Base-by-base conservation (phyloP, 2,113 vertebrate genomes). In the Etheostoma cragini region DNA sequence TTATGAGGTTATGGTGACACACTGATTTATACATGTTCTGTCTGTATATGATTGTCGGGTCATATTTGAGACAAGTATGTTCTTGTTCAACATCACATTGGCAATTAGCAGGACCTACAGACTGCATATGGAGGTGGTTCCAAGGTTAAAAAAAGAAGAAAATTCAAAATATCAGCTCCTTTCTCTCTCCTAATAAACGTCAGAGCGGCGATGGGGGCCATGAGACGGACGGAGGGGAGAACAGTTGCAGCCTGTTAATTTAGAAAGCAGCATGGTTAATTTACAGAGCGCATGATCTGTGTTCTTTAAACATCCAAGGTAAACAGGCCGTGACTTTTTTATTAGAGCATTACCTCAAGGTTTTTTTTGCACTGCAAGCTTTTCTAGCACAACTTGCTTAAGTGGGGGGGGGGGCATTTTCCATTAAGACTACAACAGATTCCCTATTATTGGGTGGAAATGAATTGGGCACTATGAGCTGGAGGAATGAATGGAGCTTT, bases 401-500 rank as follows among this genome's bases (percentile, higher is more conserved):
- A 72, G n/a, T 13, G 56, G 45, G 13, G 17, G 26, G 14, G 56
- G 45, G 13, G n/a, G 11, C 38, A 3, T 6, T 82, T 80, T 71
- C 80, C 72, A 76, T 80, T 81, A 79, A 89, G 87, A 91, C 57
- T 66, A 85, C 83, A 83, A 91, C 87, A 81, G 70, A 85, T 91
- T 91, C 75, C 49, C 74, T 69, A 87, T 91, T 92, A 91, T 86
- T 79, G 85, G 76, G 69, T 88, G 65, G 64, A 85, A 91, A 88
- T 91, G 81, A 91, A 93, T 85, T 83, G 78, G 62, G 56, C 78
- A 70, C 79, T 90, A 74, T 84, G 75, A 70, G 64, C 69, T 63
- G 62, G 15, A 57, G 62, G 85, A 86, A 90, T 93, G 89, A 90
- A 90, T 91, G 78, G 82, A 56, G 72, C 90, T 88, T 92, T 90